Evolutionary conservation across 2,888 invertebrate genomes (phyloP).

Genomic region (Falcaria lacertinaria): DNA sequence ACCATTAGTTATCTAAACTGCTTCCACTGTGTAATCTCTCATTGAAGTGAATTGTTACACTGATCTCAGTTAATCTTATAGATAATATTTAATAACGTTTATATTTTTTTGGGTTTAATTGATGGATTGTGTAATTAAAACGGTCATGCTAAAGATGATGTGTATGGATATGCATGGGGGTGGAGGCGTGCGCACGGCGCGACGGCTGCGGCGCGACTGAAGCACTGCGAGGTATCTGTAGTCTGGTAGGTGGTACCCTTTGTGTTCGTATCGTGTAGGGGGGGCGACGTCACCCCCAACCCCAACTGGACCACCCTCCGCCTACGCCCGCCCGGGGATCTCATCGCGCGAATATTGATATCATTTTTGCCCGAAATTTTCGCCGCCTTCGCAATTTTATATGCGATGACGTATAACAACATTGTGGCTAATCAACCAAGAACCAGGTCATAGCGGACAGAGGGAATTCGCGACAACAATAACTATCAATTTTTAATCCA

Average conservation of each 20-base stretch:
- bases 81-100: neutral
- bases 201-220: conserved; percentile 68
- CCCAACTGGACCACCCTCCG: conserved; percentile 1
- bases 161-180: conserved; percentile 43
- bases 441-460: too few species aligned
- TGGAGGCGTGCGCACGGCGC: conserved; percentile 50
- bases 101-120: conserved; percentile 20
- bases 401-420: too few species aligned
- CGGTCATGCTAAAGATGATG: conserved; percentile 53
- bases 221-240: conserved; percentile 4
- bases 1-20: conserved; percentile 1
- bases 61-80: neutral
- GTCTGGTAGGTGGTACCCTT: conserved; percentile 26
- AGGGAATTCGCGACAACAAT: too few species aligned
- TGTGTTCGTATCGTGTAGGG: conserved; percentile 36
- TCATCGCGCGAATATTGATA: conserved; percentile 30
- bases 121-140: conserved; percentile 45
- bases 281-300: conserved; percentile 47
- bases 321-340: conserved; percentile 24
- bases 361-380: conserved; percentile 12
- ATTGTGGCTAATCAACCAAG: too few species aligned
- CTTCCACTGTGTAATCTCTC: neutral
- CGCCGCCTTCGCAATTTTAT: neutral
- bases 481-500: too few species aligned
- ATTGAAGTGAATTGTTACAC: neutral